Evolutionary conservation across 2,113 vertebrate species (phyloP), one percentile per base, ranked within the genome.

Genomic region (Muntiacus reevesi): DNA sequence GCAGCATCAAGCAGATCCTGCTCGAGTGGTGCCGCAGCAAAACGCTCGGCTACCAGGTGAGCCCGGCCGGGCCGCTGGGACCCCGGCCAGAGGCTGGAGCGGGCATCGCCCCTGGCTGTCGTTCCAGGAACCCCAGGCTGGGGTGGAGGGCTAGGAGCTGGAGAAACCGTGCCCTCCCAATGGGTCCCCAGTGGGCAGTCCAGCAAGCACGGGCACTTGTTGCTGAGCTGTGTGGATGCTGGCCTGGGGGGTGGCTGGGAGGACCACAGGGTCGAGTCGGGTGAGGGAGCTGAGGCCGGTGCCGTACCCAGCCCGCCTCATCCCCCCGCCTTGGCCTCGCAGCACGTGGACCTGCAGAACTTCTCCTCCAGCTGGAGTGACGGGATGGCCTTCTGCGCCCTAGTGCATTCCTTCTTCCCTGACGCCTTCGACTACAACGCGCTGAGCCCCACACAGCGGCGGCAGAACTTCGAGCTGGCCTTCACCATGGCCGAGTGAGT

Each of bases 21-120:
- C 97, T 99, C 59, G 99, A 99, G 62, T 99, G 99, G 99, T 99
- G 99, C 97, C 99, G 99, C 54, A 99, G 99, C 54, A 99, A 99
- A 99, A 99, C 99, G 14, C 98, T 99, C 1, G 99, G 99, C 95
- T 99, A 99, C 97, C 98, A 99, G 99, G 99, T 99, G 91, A 98
- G 98, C 19, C 52, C 0, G 5, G 27, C 85, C 4, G 0, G 6
- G 85, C 33, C 6, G 0, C 36, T 9, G 62, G 83, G 78, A 30
- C 0, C 50, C 67, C 1, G 0, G 19, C 12, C 64, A 33, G 30
- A 23, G 36, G 43, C 27, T 13, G 2, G 45, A 14, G n/a, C 2
- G 7, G 60, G 36, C n/a, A 4, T 60, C 5, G 0, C 5, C 52
- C 40, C 21, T 4, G 10, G 10, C 11, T 71, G 67, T 54, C 8